A percentile compares a stretch with the other conserved stretches of the same genome.
Evolutionary conservation across 2,113 vertebrate genomes (phyloP).

Genomic region (Noctilio leporinus): DNA sequence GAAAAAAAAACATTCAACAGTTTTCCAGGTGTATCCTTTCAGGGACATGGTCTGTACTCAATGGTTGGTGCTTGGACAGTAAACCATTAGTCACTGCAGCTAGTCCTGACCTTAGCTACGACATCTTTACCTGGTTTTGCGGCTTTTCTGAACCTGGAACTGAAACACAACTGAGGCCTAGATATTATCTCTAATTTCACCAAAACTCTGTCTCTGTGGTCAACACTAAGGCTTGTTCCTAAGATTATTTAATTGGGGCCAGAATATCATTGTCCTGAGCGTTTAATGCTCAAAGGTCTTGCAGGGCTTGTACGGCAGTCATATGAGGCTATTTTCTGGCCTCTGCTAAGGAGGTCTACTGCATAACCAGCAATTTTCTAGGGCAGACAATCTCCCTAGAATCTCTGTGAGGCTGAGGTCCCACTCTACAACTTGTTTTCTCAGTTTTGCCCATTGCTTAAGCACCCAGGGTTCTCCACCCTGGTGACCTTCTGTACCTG

Average conservation of each 20-base stretch:
- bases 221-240: not conserved
- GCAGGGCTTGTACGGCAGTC: not conserved
- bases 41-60: not conserved
- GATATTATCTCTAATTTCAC: not conserved
- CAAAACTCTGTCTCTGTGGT: not conserved
- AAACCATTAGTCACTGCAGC: not conserved
- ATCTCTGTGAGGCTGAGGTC: not conserved
- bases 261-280: not conserved
- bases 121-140: not conserved
- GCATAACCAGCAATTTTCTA: not conserved
- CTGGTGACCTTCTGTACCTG: not conserved
- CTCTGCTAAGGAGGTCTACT: not conserved
- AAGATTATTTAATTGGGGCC: not conserved
- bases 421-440: not conserved
- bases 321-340: not conserved
- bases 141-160: not conserved
- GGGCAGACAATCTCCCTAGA: not conserved
- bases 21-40: not conserved
- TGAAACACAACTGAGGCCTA: not conserved
- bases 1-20: not conserved
- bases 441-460: not conserved
- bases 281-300: not conserved
- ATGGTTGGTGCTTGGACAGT: not conserved
- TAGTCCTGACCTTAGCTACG: not conserved
- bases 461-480: not conserved